A percentile compares a stretch with the other conserved stretches of the same genome.
Conservation (phyloP, 2,888 invertebrate species). For the Barypeithes pellucidus region DNA sequence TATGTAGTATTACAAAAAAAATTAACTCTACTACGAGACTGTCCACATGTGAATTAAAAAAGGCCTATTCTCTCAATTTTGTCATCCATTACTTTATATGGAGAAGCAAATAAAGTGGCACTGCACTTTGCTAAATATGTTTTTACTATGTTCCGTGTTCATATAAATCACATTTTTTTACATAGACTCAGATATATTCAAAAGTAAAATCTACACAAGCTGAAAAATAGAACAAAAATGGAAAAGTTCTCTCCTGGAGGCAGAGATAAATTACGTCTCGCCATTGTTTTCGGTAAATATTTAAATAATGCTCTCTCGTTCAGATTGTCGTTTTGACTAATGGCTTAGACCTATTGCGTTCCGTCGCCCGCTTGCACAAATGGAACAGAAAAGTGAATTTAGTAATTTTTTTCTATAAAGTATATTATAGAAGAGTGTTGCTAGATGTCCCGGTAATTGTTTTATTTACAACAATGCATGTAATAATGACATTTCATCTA, state of each 20-base stretch:
- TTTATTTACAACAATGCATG: no score
- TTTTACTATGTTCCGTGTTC: not conserved
- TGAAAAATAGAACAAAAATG: conserved; percentile 16
- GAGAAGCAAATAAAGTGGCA: no score
- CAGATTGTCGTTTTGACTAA: conserved; percentile 28
- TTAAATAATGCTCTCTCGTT: conserved; percentile 26
- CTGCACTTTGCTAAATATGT: not conserved
- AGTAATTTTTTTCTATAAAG: not conserved
- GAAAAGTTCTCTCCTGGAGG: conserved; percentile 10
- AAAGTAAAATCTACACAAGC: conserved; percentile 13
- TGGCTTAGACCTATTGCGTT: conserved; percentile 13
- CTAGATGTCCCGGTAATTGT: no score
- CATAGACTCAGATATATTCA: conserved; percentile 2
- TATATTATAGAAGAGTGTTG: no score
- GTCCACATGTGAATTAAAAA: no score
- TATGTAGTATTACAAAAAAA: no score
- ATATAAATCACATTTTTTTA: conserved; percentile 12
- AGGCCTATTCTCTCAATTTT: no score
- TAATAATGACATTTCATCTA: no score
- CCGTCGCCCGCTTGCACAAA: not conserved
- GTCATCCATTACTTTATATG: no score
- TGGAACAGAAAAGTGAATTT: conserved; percentile 1
- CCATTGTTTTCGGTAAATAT: conserved; percentile 29
- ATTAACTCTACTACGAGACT: no score
- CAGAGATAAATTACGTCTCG: conserved; percentile 25